A percentile compares a stretch with the other conserved stretches of the same genome.
These are phyloP conservation scores for Pelvicachromis taeniatus DNA, from an alignment of 2,113 vertebrate species.

Conservation along the genomic window DNA sequence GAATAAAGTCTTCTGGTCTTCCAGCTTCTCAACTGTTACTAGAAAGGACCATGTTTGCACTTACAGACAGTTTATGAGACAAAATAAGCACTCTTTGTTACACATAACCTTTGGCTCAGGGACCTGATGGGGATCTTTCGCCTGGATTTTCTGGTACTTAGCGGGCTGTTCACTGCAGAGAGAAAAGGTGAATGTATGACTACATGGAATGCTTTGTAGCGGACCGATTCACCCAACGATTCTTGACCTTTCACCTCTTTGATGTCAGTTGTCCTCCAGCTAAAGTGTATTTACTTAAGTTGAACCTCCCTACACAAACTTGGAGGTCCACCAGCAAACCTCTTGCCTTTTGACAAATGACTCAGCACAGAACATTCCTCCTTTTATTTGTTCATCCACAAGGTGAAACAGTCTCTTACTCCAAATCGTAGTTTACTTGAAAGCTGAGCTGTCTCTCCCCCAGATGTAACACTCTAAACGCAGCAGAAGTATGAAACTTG, in stretches of 20 bases:
- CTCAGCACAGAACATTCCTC: neutral
- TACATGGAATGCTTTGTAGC: constrained; percentile 2
- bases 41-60: neutral
- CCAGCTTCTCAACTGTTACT: neutral
- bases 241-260: constrained; percentile 36
- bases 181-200: neutral
- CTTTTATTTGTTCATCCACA: neutral
- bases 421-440: neutral
- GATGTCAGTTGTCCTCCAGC: constrained; percentile 10
- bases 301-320: neutral
- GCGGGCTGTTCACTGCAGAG: neutral
- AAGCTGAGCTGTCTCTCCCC: neutral
- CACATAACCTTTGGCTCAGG: neutral
- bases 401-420: neutral
- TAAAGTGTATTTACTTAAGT: constrained; percentile 28
- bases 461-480: neutral
- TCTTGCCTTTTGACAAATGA: neutral
- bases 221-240: neutral
- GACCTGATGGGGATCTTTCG: neutral
- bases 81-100: neutral
- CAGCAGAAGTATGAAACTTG: neutral
- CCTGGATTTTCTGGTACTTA: neutral
- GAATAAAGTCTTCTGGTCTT: neutral
- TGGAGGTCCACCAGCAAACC: neutral
- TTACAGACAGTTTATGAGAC: neutral